Evolutionary conservation across 2,113 vertebrate species (phyloP).

Genomic region (Motacilla tschutschensis): DNA sequence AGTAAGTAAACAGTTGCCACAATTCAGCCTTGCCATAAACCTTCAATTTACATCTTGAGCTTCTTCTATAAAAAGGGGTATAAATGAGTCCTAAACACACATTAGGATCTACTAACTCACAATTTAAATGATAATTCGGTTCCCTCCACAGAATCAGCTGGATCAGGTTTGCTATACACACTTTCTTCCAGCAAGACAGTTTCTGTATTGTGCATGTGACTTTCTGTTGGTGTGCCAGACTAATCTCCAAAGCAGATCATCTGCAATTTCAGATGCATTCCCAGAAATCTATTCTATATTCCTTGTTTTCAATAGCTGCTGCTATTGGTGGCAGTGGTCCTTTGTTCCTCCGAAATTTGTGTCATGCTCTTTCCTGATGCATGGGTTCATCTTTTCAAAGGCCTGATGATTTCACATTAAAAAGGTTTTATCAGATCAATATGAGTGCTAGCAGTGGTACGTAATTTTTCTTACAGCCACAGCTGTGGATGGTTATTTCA

Average conservation of each 20-base stretch:
- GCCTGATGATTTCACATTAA: neutral
- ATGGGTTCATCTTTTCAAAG: neutral
- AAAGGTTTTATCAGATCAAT: neutral
- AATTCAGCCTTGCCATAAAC: neutral
- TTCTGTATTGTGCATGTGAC: neutral
- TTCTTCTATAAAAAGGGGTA: neutral
- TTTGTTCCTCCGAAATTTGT: neutral
- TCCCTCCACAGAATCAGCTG: neutral
- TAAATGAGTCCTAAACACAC: neutral
- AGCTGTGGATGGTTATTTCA: constrained; percentile 27
- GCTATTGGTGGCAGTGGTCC: neutral
- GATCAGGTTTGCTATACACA: neutral
- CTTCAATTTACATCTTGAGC: neutral
- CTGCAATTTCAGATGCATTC: neutral
- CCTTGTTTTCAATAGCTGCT: neutral
- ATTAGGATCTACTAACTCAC: neutral
- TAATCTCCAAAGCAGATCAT: neutral
- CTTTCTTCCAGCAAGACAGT: neutral
- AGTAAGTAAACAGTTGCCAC: neutral
- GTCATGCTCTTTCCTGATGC: neutral
- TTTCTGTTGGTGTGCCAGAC: neutral
- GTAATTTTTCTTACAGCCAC: neutral
- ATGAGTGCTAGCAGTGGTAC: neutral
- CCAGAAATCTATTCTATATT: neutral
- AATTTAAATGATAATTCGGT: neutral